phyloP scores from a whole-genome alignment of 2,888 invertebrate species.

The Teleogryllus oceanicus region DNA sequence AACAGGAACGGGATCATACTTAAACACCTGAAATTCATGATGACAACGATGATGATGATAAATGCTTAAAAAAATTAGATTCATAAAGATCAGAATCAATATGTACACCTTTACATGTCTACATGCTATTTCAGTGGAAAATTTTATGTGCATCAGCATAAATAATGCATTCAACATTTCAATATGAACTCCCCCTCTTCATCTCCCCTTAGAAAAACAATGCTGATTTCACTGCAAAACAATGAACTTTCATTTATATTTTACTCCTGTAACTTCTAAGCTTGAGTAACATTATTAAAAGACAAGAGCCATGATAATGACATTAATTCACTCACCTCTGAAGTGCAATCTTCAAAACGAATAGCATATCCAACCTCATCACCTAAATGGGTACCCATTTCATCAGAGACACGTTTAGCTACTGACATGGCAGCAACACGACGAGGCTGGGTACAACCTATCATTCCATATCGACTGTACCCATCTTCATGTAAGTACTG shows the following conservation, averaged over 20 bases:
- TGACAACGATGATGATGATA: too few species aligned
- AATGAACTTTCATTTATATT: background rate
- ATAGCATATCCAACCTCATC: conserved; percentile 98
- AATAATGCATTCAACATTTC: too few species aligned
- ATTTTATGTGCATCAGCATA: too few species aligned
- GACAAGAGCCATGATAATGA: background rate
- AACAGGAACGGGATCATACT: too few species aligned
- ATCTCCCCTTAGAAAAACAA: too few species aligned
- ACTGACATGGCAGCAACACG: conserved; percentile 99
- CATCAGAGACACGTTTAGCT: conserved; percentile 97
- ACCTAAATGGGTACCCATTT: conserved; percentile 85
- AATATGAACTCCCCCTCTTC: too few species aligned
- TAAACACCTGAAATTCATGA: too few species aligned
- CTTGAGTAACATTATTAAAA: background rate
- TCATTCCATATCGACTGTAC: conserved; percentile 85
- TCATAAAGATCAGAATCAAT: too few species aligned
- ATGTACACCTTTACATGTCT: too few species aligned
- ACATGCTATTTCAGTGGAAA: too few species aligned
- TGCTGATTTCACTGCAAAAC: conserved; percentile 49
- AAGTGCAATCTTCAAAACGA: conserved; percentile 98
- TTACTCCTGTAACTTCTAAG: background rate
- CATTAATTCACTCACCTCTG: conserved; percentile 55
- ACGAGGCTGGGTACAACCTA: conserved; percentile 97
- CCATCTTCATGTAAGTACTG: conserved; percentile 98
- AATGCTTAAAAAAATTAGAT: too few species aligned